Conservation (phyloP, 2,797 vertebrate genomes). For the Paramormyrops hopkinsi region DNA sequence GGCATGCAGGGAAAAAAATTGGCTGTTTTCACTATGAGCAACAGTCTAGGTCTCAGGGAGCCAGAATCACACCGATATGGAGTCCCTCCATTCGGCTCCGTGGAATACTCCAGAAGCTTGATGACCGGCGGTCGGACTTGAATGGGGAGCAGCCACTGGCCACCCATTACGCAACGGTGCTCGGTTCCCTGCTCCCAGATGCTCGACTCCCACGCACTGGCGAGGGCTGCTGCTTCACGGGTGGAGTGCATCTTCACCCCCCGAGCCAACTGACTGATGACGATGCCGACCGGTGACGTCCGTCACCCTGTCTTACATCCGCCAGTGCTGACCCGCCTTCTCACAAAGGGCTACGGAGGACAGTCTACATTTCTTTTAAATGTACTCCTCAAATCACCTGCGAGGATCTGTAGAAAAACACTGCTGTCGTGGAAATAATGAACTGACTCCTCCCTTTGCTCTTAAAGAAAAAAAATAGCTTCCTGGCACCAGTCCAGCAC, state of each 20-base stretch:
- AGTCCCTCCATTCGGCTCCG: not conserved
- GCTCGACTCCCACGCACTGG: constrained; percentile 8
- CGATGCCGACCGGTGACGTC: not conserved
- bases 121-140: not conserved
- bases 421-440: not conserved
- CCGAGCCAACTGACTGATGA: not conserved
- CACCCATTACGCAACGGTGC: not conserved
- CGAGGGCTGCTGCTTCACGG: not conserved
- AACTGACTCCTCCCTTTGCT: not conserved
- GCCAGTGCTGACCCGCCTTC: not conserved
- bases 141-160: not conserved
- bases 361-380: not conserved
- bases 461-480: not conserved
- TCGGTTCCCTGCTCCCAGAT: not conserved
- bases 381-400: not conserved
- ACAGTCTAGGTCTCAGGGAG: constrained; percentile 51
- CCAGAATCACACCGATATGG: constrained; percentile 32
- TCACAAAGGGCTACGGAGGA: not conserved
- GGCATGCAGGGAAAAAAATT: constrained; percentile 50
- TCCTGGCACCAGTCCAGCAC: not conserved
- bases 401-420: not conserved
- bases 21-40: constrained; percentile 31
- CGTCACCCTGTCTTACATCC: not conserved
- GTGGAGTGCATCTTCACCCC: not conserved
- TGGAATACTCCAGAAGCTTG: not conserved